phyloP scores from a whole-genome alignment of 2,888 invertebrate species.

The Danaus chrysippus region DNA sequence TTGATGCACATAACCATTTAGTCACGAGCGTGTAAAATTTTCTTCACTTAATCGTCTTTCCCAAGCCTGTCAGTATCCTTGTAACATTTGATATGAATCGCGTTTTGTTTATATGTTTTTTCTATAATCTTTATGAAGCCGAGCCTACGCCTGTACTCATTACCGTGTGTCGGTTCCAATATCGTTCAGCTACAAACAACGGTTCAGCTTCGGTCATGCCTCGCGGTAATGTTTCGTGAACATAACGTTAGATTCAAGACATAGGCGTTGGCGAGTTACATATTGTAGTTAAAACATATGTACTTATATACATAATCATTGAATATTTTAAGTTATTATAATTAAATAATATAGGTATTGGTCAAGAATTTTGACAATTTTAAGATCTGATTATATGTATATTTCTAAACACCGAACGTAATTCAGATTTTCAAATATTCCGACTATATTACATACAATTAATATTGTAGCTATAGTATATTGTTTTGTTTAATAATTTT shows the following conservation, averaged over 20 bases:
- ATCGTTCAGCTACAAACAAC: slow-evolving; percentile 36
- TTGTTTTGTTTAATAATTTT: not conserved
- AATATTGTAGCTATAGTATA: not conserved
- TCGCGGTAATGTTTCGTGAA: slow-evolving; percentile 57
- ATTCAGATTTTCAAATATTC: too few relatives aligned
- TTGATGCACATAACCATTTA: too few relatives aligned
- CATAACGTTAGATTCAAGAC: slow-evolving; percentile 48
- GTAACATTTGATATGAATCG: not conserved
- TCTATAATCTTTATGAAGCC: not conserved
- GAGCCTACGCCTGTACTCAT: not conserved
- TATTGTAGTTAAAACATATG: not conserved
- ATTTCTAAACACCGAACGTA: too few relatives aligned
- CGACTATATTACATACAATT: too few relatives aligned
- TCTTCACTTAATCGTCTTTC: not conserved
- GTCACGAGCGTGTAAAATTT: too few relatives aligned
- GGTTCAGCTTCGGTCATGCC: slow-evolving; percentile 54
- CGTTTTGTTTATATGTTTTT: not conserved
- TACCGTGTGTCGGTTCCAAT: slow-evolving; percentile 20
- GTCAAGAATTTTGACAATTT: too few relatives aligned
- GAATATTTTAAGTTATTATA: slow-evolving; percentile 1
- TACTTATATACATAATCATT: slow-evolving; percentile 1
- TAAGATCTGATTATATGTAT: too few relatives aligned
- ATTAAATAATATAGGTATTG: too few relatives aligned
- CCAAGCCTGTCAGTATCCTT: not conserved
- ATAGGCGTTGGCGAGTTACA: slow-evolving; percentile 21